Conservation (phyloP, 2,113 vertebrate genomes). For the Tricholaema leucomelas region DNA sequence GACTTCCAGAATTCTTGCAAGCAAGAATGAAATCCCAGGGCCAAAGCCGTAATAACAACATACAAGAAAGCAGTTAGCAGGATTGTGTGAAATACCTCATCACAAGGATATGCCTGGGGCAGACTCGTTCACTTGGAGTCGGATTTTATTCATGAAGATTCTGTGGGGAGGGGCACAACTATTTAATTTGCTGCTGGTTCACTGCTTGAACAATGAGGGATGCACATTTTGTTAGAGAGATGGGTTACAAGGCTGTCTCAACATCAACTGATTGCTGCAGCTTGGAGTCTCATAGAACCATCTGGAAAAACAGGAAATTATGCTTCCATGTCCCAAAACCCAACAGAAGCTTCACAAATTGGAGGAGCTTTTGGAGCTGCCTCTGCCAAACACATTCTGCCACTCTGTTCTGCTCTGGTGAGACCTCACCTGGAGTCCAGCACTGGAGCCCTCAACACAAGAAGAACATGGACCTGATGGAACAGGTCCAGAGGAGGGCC, state of each 20-base stretch:
- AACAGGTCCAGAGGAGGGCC: too few relatives aligned
- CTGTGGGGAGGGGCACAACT: not conserved
- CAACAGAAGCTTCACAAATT: not conserved
- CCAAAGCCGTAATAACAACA: not conserved
- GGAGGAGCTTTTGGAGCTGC: not conserved
- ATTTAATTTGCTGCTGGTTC: not conserved
- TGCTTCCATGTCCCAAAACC: not conserved
- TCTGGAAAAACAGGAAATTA: not conserved
- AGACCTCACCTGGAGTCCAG: too few relatives aligned
- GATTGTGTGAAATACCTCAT: not conserved
- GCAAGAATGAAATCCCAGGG: not conserved
- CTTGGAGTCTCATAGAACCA: not conserved
- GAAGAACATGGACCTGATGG: too few relatives aligned
- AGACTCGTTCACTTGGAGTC: not conserved
- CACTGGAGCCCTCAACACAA: too few relatives aligned
- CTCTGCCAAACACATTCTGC: not conserved
- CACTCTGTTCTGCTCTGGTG: too few relatives aligned
- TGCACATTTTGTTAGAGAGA: not conserved
- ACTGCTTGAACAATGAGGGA: not conserved
- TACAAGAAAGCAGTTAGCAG: not conserved
- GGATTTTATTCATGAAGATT: slow-evolving; percentile 35
- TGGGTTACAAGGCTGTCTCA: not conserved
- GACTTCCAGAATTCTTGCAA: not conserved
- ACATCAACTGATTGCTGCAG: not conserved
- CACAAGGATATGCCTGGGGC: not conserved